These are phyloP conservation scores for Micronisus gabar DNA, from an alignment of 2,113 vertebrate genomes.

Conservation along the genomic window DNA sequence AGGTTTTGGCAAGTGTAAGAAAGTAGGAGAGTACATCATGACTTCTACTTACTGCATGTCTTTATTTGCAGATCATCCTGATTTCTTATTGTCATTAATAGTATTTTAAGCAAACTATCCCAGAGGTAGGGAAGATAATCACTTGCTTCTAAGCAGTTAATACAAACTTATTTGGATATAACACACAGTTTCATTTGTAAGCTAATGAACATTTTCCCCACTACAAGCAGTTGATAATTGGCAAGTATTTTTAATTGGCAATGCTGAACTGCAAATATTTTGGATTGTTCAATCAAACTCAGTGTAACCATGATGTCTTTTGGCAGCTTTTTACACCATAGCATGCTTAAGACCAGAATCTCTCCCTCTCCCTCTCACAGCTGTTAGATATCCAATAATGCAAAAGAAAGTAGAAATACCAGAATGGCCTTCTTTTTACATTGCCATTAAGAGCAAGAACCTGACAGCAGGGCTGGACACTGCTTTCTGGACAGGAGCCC, in stretches of 20 bases:
- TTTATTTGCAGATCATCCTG: not conserved
- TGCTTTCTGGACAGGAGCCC: not conserved
- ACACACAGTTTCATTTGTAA: constrained; percentile 10
- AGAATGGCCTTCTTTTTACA: not conserved
- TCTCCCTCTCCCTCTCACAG: not conserved
- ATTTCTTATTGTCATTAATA: not conserved
- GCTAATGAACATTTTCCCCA: constrained; percentile 31
- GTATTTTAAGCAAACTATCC: not conserved
- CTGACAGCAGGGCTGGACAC: not conserved
- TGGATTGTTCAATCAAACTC: constrained; percentile 58
- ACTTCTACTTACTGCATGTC: not conserved
- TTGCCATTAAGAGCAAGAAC: not conserved
- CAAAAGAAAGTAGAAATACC: not conserved
- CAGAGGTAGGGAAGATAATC: not conserved
- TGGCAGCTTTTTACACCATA: constrained; percentile 52
- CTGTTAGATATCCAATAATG: not conserved
- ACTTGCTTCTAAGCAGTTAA: not conserved
- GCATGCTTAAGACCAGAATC: not conserved
- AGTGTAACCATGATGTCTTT: constrained; percentile 56
- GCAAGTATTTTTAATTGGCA: constrained; percentile 66
- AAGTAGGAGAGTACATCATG: not conserved
- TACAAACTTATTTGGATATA: not conserved
- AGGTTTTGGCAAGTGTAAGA: not conserved
- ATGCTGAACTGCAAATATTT: constrained; percentile 60
- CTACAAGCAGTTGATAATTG: constrained; percentile 45